These are phyloP conservation scores for Megalops cyprinoides DNA, from an alignment of 2,797 vertebrate genomes.

Conservation along the genomic window DNA sequence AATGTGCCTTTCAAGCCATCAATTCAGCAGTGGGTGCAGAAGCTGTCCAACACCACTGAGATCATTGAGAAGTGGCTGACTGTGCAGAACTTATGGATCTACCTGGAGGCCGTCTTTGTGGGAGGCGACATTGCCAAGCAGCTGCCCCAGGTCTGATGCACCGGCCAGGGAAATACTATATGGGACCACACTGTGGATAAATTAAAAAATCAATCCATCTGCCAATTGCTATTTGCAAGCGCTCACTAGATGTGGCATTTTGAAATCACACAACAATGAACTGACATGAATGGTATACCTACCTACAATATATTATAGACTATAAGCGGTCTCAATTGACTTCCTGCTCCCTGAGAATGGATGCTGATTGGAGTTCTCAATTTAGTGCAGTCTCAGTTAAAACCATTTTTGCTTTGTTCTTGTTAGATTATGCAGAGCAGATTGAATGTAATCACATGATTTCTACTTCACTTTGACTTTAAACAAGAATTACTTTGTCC, in stretches of 20 bases:
- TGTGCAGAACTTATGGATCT: constrained; percentile 88
- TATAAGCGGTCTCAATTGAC: neutral
- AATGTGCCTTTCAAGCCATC: constrained; percentile 77
- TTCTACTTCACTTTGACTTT: too few relatives aligned
- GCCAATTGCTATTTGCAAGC: neutral
- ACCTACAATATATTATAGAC: neutral
- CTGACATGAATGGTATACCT: neutral
- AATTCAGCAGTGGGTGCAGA: constrained; percentile 84
- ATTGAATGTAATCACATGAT: too few relatives aligned
- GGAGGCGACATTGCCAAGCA: constrained; percentile 88
- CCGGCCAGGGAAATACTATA: too few relatives aligned
- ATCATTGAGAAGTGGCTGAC: constrained; percentile 83
- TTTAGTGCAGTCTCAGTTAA: too few relatives aligned
- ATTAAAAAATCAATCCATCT: neutral
- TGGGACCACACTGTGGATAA: neutral
- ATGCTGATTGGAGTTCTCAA: too few relatives aligned
- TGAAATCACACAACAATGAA: neutral
- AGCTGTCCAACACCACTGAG: constrained; percentile 80
- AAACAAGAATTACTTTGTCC: too few relatives aligned
- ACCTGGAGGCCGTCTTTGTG: constrained; percentile 87
- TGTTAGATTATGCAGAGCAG: too few relatives aligned
- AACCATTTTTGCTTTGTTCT: too few relatives aligned
- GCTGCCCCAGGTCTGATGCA: constrained; percentile 76
- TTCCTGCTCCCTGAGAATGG: neutral
- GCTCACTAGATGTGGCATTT: neutral